These are phyloP conservation scores for Sebastes kiyomatsui DNA, from an alignment of 2,797 vertebrate species.

Conservation along the genomic window DNA sequence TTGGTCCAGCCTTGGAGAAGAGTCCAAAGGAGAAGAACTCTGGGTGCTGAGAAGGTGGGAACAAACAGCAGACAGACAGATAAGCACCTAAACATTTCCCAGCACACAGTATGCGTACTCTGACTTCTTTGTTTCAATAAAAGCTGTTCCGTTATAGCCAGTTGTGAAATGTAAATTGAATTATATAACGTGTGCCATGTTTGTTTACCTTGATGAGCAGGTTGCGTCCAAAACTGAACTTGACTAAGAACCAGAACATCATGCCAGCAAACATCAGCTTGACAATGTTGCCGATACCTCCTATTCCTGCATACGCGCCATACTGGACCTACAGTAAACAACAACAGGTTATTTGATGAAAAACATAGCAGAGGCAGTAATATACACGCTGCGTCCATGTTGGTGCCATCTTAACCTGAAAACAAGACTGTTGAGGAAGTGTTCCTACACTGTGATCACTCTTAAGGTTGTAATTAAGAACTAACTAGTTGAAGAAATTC, in stretches of 20 bases:
- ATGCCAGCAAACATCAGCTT: slow-evolving; percentile 91
- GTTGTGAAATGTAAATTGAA: neutral
- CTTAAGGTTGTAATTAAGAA: too few species aligned
- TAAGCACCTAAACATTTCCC: neutral
- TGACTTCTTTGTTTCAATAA: neutral
- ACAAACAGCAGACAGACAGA: neutral
- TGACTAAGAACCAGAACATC: slow-evolving; percentile 91
- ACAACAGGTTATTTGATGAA: neutral
- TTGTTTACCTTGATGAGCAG: slow-evolving; percentile 90
- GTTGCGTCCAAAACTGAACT: slow-evolving; percentile 90
- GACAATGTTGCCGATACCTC: slow-evolving; percentile 86
- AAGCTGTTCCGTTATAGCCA: neutral
- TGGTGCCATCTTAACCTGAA: neutral
- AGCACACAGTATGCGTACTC: neutral
- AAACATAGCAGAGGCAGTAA: neutral
- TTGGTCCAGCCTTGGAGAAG: slow-evolving; percentile 92
- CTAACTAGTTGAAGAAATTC: too few species aligned
- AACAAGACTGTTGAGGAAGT: neutral
- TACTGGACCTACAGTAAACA: slow-evolving; percentile 90
- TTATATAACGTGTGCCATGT: neutral
- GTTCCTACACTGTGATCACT: neutral
- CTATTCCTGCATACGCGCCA: slow-evolving; percentile 85
- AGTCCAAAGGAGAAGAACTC: slow-evolving; percentile 93
- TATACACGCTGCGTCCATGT: neutral
- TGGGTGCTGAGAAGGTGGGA: slow-evolving; percentile 83